These are phyloP conservation scores for Ctenoplectra terminalis DNA, from an alignment of 1,140 invertebrate genomes.

Conservation along the genomic window DNA sequence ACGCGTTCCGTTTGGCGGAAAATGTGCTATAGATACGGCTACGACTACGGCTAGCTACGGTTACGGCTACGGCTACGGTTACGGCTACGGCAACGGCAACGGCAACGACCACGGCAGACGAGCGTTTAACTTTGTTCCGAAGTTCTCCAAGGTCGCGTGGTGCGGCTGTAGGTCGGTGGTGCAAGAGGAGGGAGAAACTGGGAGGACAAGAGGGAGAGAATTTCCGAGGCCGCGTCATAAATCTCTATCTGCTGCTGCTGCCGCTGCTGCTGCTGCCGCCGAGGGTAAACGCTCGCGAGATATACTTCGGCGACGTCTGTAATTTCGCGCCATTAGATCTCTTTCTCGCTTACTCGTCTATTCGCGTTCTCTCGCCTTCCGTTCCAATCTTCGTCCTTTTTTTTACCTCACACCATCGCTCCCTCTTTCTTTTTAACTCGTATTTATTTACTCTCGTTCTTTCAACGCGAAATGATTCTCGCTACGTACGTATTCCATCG, in stretches of 20 bases:
- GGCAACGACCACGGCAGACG: constrained; percentile 60
- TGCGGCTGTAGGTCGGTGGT: constrained; percentile 76
- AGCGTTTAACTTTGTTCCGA: constrained; percentile 80
- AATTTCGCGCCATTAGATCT: constrained; percentile 59
- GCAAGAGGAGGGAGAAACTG: constrained; percentile 45
- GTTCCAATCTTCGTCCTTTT: too few species aligned
- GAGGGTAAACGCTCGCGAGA: constrained; percentile 64
- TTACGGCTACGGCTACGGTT: not conserved
- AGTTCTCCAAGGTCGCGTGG: constrained; percentile 79
- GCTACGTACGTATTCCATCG: not conserved
- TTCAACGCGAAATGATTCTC: not conserved
- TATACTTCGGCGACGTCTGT: constrained; percentile 66
- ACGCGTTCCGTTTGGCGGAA: constrained; percentile 39
- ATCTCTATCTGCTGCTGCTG: constrained; percentile 75
- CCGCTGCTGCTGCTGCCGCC: constrained; percentile 66
- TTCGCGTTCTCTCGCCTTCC: not conserved
- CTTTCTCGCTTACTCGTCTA: constrained; percentile 8
- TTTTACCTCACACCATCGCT: not conserved
- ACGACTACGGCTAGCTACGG: not conserved
- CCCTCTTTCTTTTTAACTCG: not conserved
- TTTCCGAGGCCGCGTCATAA: constrained; percentile 76
- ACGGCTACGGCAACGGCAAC: constrained; percentile 18
- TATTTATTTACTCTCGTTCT: not conserved
- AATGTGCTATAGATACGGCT: constrained; percentile 35
- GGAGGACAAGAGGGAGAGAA: constrained; percentile 55